Evolutionary conservation across 1,140 invertebrate species (phyloP), one percentile per base, ranked within the genome.

Genomic region (Phocides pigmalion): DNA sequence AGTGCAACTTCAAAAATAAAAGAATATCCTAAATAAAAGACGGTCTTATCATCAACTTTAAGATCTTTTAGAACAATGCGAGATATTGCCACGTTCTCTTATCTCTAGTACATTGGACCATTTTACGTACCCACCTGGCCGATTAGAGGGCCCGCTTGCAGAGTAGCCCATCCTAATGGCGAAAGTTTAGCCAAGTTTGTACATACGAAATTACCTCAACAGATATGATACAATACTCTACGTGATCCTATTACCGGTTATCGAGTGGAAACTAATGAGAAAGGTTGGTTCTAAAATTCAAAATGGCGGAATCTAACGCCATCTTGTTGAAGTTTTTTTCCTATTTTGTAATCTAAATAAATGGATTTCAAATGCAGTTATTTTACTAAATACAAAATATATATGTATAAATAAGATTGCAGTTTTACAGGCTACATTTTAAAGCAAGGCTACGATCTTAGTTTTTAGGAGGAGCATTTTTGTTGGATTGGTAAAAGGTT

Each of bases 171-270:
- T 76, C 79, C 76, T 89, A 89, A 89, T 89, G 86, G 84, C 82
- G 71, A 73, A 89, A 89, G 79, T 89, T 89, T 74, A 73, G 56
- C 64, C 64, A 81, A 82, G 82, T 88, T 86, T 81, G 78, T 84
- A 81, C 74, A 81, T 74, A 78, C 75, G 80, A 81, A 84, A 87
- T 84, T 84, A 83, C 79, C 79, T 69, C 68, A 70, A 77, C 72
- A 72, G 66, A 66, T 76, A 72, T 72, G 74, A 74, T 75, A 79
- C 68, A 75, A 78, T 78, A 74, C 66, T 74, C 49, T 64, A 68
- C 68, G 72, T 71, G 72, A 71, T 54, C 64, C 32, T 58, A 46
- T 68, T 66, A 64, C 42, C 1, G 15, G 20, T 25, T 22, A 54
- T 42, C 39, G 53, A 32, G 9, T 32, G 9, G 28, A 28, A 54